Evolutionary conservation across 2,113 vertebrate species (phyloP).

Genomic region (Sylvilagus bachmani): DNA sequence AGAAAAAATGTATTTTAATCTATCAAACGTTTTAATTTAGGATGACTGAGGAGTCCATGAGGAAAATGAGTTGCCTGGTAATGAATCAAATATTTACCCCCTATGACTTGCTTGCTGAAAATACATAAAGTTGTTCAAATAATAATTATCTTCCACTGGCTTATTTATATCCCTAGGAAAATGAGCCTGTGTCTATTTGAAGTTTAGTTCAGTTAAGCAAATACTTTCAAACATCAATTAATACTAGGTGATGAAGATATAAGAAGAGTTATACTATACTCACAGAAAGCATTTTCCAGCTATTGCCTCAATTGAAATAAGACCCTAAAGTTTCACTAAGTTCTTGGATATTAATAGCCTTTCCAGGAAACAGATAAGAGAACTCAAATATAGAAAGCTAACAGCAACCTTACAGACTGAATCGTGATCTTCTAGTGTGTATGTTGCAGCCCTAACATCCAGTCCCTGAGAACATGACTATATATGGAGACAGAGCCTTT

Average conservation of each 20-base stretch:
- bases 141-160: constrained; percentile 18
- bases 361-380: background rate
- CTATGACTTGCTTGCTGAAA: background rate
- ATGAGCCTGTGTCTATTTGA: constrained; percentile 37
- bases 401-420: background rate
- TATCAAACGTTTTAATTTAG: background rate
- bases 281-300: background rate
- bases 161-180: constrained; percentile 47
- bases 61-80: background rate
- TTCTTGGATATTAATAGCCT: constrained; percentile 15
- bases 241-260: background rate
- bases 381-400: background rate
- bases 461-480: background rate
- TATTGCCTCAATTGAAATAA: constrained; percentile 3
- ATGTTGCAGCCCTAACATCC: background rate
- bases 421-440: accelerated
- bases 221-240: constrained; percentile 57
- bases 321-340: background rate
- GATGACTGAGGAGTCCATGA: background rate
- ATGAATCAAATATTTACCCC: constrained; percentile 43
- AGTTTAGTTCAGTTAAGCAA: constrained; percentile 64
- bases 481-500: background rate
- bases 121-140: constrained; percentile 59
- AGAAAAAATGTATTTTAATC: background rate
- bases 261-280: background rate